These are phyloP conservation scores for Atrichornis clamosus DNA, from an alignment of 2,113 vertebrate genomes.

Conservation along the genomic window DNA sequence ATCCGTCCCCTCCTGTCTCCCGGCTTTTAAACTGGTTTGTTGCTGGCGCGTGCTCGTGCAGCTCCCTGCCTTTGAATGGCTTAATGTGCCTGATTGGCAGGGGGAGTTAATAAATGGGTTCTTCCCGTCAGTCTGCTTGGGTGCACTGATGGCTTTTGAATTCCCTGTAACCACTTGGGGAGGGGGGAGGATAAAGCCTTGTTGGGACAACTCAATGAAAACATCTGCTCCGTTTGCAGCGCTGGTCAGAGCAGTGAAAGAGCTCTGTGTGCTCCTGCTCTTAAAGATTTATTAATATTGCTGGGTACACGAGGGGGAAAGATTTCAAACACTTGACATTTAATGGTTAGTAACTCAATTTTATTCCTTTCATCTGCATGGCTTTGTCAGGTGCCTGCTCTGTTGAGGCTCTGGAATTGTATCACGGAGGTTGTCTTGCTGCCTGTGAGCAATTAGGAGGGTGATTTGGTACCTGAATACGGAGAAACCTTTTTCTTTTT, in stretches of 20 bases:
- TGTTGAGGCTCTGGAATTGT: not conserved
- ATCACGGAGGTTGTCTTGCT: not conserved
- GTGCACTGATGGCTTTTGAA: slow-evolving; percentile 16
- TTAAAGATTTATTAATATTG: slow-evolving; percentile 61
- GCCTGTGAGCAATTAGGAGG: not conserved
- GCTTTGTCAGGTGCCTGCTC: not conserved
- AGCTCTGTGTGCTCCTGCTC: not conserved
- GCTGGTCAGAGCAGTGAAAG: not conserved
- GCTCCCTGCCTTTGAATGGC: not conserved
- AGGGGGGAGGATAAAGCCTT: accelerated
- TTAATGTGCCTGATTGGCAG: slow-evolving; percentile 33
- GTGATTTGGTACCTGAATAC: not conserved
- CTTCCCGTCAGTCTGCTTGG: not conserved
- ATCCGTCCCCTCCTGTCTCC: not conserved
- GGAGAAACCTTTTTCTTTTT: not conserved
- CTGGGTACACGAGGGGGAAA: slow-evolving; percentile 2
- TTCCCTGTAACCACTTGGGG: not conserved
- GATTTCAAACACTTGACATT: slow-evolving; percentile 57
- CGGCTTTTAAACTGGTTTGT: not conserved
- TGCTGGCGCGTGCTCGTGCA: accelerated
- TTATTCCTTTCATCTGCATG: slow-evolving; percentile 51
- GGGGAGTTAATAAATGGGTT: slow-evolving; percentile 34
- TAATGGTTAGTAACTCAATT: slow-evolving; percentile 63
- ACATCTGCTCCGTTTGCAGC: slow-evolving; percentile 14
- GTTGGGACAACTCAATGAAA: not conserved